Conservation (phyloP, 2,888 invertebrate species). For the Nomada fucata region DNA sequence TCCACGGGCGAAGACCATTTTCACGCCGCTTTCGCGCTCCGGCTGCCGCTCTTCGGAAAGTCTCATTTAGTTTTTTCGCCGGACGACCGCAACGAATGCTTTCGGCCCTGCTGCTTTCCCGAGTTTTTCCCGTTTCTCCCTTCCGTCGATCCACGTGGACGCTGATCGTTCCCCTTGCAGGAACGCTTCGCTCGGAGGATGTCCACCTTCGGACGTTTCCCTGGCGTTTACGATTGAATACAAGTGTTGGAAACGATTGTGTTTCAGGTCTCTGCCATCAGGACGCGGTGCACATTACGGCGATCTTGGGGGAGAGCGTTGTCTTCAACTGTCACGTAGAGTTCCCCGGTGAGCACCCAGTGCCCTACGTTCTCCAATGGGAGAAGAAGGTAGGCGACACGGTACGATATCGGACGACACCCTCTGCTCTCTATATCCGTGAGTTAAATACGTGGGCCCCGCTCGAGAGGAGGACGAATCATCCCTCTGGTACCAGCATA, state of each 20-base stretch:
- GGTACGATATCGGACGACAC: slow-evolving; percentile 90
- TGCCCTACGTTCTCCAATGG: slow-evolving; percentile 99
- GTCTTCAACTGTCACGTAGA: slow-evolving; percentile 99
- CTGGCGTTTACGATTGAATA: slow-evolving; percentile 32
- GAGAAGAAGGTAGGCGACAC: slow-evolving; percentile 99
- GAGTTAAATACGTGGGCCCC: slow-evolving; percentile 82
- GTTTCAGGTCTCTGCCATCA: slow-evolving; percentile 90
- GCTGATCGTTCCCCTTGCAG: too few relatives aligned
- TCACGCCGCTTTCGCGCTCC: slow-evolving; percentile 41
- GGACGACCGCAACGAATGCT: slow-evolving; percentile 32
- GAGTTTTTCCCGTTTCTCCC: not conserved
- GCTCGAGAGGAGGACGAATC: slow-evolving; percentile 64
- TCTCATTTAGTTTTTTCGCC: slow-evolving; percentile 50
- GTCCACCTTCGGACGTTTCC: not conserved
- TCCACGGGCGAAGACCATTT: slow-evolving; percentile 51
- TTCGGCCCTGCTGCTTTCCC: slow-evolving; percentile 12
- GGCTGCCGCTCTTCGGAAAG: slow-evolving; percentile 20
- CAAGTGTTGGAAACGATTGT: slow-evolving; percentile 44
- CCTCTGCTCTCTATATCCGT: slow-evolving; percentile 84
- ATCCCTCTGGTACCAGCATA: slow-evolving; percentile 75
- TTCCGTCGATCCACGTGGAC: too few relatives aligned
- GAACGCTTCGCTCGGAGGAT: too few relatives aligned
- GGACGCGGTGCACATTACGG: slow-evolving; percentile 98
- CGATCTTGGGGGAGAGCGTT: slow-evolving; percentile 98
- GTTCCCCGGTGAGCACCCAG: slow-evolving; percentile 97